Evolutionary conservation across 2,888 invertebrate genomes (phyloP), one percentile per base, ranked within the genome.

Genomic region (Tridacna gigas): DNA sequence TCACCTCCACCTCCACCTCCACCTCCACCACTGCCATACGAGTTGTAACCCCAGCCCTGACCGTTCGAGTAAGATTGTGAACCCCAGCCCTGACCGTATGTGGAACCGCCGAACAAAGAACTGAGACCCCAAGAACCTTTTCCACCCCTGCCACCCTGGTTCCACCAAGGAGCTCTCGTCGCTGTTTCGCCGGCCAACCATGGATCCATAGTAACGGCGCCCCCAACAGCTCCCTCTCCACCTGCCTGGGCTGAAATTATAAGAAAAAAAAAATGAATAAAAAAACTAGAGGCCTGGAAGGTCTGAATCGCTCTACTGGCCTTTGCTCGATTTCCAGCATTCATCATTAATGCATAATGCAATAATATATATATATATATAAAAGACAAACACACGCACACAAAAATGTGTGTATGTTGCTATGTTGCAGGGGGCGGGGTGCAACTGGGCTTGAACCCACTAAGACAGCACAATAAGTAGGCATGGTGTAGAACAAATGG

Each of bases 121-220:
- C 26, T 26, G 28, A 37, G 47, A 26, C 66, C 28, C 66, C 66
- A 66, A 7, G 66, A 18, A 9, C 66, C 26, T 28, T n/a, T 60
- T 47, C 74, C 56, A 9, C 61, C 61, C 4, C 45, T 11, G 20
- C 77, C 74, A 22, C 73, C 77, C 2, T 22, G n/a, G n/a, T 69
- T 66, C 79, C 79, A 84, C 74, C 79, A 77, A 28, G 85, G 82
- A 12, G 80, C 78, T 65, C 66, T 77, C 9, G 82, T 82, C 11
- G 77, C 80, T 0, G 60, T 47, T 15, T 76, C 47, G 15, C 84
- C 86, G 1, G 80, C 71, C 51, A 86, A 61, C 86, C 86, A 86
- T 15, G 86, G 86, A 81, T 86, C 86, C 73, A 80, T 80, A 22
- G 84, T 82, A 26, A 79, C 79, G 13, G 82, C 77, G 15, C 73